phyloP scores from a whole-genome alignment of 2,797 vertebrate genomes.

The Tamandua tetradactyla region DNA sequence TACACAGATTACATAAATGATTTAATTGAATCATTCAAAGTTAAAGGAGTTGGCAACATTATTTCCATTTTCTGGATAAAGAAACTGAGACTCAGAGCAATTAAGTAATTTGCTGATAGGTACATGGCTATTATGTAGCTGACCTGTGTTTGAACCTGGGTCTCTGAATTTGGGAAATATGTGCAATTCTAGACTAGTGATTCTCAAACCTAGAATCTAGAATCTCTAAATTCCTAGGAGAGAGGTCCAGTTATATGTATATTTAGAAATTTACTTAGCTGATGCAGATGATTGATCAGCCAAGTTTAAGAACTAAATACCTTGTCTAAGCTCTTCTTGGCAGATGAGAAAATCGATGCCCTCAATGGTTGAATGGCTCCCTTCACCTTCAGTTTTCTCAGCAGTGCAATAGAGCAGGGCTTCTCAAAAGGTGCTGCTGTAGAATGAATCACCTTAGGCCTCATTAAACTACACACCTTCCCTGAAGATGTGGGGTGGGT shows the following conservation, averaged over 20 bases:
- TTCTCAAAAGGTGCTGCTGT: neutral
- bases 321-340: neutral
- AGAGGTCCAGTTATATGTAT: neutral
- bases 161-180: neutral
- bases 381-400: no score
- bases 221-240: neutral
- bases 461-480: neutral
- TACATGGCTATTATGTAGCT: neutral
- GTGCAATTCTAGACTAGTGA: neutral
- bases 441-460: neutral
- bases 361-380: neutral
- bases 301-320: neutral
- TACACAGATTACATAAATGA: neutral
- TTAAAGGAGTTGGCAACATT: neutral
- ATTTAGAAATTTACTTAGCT: neutral
- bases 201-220: neutral
- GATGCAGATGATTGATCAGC: neutral
- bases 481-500: rapidly evolving
- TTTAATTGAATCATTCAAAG: neutral
- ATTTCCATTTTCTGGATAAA: neutral
- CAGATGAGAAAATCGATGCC: neutral
- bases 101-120: neutral
- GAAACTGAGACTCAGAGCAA: neutral
- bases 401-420: neutral
- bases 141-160: neutral